Evolutionary conservation across 2,113 vertebrate genomes (phyloP).

Genomic region (Myrmecophaga tridactyla): DNA sequence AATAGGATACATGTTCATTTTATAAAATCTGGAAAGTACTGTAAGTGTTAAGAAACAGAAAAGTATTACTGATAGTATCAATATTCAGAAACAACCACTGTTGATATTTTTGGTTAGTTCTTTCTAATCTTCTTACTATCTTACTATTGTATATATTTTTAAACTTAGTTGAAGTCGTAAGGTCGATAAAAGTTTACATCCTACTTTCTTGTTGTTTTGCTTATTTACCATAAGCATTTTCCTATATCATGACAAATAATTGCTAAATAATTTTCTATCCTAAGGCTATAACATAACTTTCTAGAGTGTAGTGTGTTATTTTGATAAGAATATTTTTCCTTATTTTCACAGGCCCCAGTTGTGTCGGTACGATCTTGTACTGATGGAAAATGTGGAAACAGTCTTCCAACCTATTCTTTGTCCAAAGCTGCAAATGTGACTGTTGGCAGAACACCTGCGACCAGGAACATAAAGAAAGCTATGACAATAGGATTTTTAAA

Average conservation of each 20-base stretch:
- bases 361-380: conserved; percentile 91
- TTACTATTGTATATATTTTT: not conserved
- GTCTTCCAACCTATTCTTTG: conserved; percentile 89
- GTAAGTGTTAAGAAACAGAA: conserved; percentile 2
- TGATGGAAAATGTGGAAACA: conserved; percentile 87
- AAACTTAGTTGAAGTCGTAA: not conserved
- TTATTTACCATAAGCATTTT: not conserved
- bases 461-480: not conserved
- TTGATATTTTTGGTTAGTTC: not conserved
- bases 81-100: not conserved
- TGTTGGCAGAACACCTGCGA: not conserved
- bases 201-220: not conserved
- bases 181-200: not conserved
- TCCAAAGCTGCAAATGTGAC: conserved; percentile 54
- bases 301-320: not conserved
- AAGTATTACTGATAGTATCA: not conserved
- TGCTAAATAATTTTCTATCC: not conserved
- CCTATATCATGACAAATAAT: not conserved
- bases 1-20: not conserved
- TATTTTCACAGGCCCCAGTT: conserved; percentile 83
- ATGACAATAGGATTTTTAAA: not conserved
- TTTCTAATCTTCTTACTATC: not conserved
- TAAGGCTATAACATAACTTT: not conserved
- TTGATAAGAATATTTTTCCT: not conserved
- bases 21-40: not conserved